Percentiles rank a stretch among this genome's conserved stretches.
These are phyloP conservation scores for Seriola aureovittata DNA, from an alignment of 2,113 vertebrate genomes.

Conservation along the genomic window DNA sequence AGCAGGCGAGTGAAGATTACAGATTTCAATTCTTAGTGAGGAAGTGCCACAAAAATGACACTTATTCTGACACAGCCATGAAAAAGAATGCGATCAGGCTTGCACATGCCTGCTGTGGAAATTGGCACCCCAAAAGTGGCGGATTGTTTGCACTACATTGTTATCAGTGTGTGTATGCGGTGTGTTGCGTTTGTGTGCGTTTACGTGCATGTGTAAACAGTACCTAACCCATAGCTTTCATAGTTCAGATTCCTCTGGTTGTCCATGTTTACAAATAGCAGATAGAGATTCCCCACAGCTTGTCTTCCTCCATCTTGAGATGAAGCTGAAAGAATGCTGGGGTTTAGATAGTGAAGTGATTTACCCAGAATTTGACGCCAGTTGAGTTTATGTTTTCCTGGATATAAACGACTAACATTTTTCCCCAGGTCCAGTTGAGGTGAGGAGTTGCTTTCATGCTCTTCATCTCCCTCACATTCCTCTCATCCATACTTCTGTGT, in stretches of 20 bases:
- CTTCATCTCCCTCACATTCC: background rate
- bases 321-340: slow-evolving; percentile 51
- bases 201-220: slow-evolving; percentile 62
- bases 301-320: slow-evolving; percentile 23
- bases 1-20: slow-evolving; percentile 37
- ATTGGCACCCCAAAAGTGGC: slow-evolving; percentile 37
- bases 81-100: slow-evolving; percentile 67
- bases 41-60: slow-evolving; percentile 66
- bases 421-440: slow-evolving; percentile 8
- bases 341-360: slow-evolving; percentile 20
- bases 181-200: slow-evolving; percentile 41
- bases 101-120: slow-evolving; percentile 58
- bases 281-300: slow-evolving; percentile 35
- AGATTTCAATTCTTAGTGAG: slow-evolving; percentile 53
- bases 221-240: slow-evolving; percentile 62
- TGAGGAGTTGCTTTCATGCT: slow-evolving; percentile 19
- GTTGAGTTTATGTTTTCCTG: background rate
- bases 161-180: slow-evolving; percentile 47
- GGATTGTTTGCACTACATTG: slow-evolving; percentile 58
- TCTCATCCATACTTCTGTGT: background rate
- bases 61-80: slow-evolving; percentile 63
- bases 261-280: slow-evolving; percentile 62
- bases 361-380: slow-evolving; percentile 22
- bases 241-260: slow-evolving; percentile 67
- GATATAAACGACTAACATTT: slow-evolving; percentile 4